Percentiles rank a stretch among this genome's conserved stretches.
phyloP scores from a whole-genome alignment of 1,140 invertebrate genomes.

The Caerostris darwini region DNA sequence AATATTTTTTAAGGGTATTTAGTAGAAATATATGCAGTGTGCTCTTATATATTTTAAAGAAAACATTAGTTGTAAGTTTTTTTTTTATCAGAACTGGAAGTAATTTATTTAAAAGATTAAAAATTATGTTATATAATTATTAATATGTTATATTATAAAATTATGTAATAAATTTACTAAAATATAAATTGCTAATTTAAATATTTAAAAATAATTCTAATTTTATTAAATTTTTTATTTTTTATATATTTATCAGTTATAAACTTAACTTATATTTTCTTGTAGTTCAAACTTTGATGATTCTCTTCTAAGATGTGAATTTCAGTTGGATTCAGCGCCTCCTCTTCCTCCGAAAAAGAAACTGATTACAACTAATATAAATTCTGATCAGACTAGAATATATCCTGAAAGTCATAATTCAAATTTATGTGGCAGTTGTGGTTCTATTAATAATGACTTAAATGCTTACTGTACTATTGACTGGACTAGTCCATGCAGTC shows the following conservation, averaged over 20 bases:
- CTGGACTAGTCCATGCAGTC: constrained; percentile 77
- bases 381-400: constrained; percentile 53
- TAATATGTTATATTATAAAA: too few relatives aligned
- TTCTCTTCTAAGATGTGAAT: constrained; percentile 83
- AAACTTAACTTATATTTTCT: constrained; percentile 8
- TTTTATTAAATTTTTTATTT: not conserved
- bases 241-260: not conserved
- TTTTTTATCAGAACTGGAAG: too few relatives aligned
- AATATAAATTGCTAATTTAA: too few relatives aligned
- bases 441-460: constrained; percentile 66
- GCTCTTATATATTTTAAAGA: too few relatives aligned
- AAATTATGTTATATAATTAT: too few relatives aligned
- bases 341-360: constrained; percentile 89
- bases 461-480: constrained; percentile 67
- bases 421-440: constrained; percentile 70
- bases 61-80: too few relatives aligned
- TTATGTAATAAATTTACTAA: too few relatives aligned
- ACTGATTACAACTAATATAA: constrained; percentile 80
- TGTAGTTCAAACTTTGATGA: constrained; percentile 60
- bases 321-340: constrained; percentile 83
- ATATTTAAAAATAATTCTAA: not conserved
- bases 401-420: constrained; percentile 31
- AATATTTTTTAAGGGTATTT: too few relatives aligned
- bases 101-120: too few relatives aligned
- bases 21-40: too few relatives aligned